Base-by-base conservation (phyloP, 92 coral and sea anemone species). In the Phenganax subtilis region DNA sequence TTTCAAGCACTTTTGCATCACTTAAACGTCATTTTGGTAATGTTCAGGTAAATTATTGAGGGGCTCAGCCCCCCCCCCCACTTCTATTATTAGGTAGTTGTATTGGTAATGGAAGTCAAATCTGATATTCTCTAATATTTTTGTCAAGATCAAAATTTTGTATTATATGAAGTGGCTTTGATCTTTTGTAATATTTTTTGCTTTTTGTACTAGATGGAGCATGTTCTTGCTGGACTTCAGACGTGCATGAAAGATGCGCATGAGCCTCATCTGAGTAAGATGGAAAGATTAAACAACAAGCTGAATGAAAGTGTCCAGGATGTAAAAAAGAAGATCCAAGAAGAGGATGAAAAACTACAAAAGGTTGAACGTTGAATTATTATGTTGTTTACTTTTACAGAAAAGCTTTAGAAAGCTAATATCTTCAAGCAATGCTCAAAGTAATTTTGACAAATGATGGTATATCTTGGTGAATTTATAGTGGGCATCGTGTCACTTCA, bases 401-500 rank as follows among this genome's bases (percentile, higher is more conserved):
- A 58, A 12, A 58, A 12, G 14, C 17, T 12, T 58, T 58, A 7
- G 2, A 58, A 2, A 58, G 65, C 16, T 7, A 59, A 59, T 59
- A 1, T 59, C 65, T 59, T 20, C 65, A 59, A 59, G 25, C 65
- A 12, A 3, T 1, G 65, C 65, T 14, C 25, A 59, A 7, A 12
- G 65, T 59, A 14, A 12, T 20, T 20, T 12, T 20, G 25, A 59
- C 2, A 59, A 12, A 12, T 59, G 65, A 12, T 59, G 2, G 16
- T 12, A 59, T 17, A 28, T 47, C 67, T n/a, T 67, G 65, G 54
- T 87, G 56, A 15, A 62, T 51, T 76, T 74, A 28, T 83, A 96
- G 99, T 96, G 99, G 99, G 86, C 86, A 54, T 90, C 99, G n/a
- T 92, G 97, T 83, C 88, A 87, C 75, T 47, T 96, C 27, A 86